Conservation (phyloP, 2,113 vertebrate species). For the Raja brachyura region DNA sequence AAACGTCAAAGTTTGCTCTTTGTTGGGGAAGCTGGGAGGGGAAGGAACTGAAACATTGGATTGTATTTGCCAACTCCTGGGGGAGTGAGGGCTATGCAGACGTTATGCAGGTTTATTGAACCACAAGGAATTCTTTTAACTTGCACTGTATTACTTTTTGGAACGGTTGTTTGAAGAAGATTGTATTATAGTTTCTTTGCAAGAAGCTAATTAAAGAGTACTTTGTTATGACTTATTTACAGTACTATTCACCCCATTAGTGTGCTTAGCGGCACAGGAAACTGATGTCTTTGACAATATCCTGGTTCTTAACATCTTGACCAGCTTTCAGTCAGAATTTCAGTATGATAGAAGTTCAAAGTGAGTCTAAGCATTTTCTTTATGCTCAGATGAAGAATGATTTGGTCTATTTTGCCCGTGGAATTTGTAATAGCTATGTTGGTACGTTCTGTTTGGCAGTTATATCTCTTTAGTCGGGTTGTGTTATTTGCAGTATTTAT, state of each 20-base stretch:
- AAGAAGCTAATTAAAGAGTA: conserved; percentile 62
- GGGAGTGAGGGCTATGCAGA: not conserved
- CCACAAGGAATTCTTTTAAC: not conserved
- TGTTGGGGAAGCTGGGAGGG: not conserved
- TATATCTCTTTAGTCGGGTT: not conserved
- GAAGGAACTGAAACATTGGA: not conserved
- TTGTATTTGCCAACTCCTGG: not conserved
- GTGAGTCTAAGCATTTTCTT: not conserved
- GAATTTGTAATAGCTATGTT: not conserved
- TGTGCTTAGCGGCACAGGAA: conserved; percentile 65
- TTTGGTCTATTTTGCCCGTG: not conserved
- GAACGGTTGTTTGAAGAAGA: not conserved
- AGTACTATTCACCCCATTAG: conserved; percentile 48
- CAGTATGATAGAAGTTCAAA: conserved; percentile 1
- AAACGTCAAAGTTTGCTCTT: not conserved
- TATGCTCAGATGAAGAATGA: not conserved
- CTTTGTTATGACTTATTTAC: conserved; percentile 59
- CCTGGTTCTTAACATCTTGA: conserved; percentile 40
- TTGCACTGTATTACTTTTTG: not conserved
- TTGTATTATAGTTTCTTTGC: conserved; percentile 33
- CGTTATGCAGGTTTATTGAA: not conserved
- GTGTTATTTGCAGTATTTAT: not conserved
- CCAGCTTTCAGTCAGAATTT: conserved; percentile 50
- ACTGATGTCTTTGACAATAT: conserved; percentile 42
- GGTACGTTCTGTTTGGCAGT: not conserved